Evolutionary conservation across 2,888 invertebrate genomes (phyloP).

Genomic region (Calameuta filiformis): DNA sequence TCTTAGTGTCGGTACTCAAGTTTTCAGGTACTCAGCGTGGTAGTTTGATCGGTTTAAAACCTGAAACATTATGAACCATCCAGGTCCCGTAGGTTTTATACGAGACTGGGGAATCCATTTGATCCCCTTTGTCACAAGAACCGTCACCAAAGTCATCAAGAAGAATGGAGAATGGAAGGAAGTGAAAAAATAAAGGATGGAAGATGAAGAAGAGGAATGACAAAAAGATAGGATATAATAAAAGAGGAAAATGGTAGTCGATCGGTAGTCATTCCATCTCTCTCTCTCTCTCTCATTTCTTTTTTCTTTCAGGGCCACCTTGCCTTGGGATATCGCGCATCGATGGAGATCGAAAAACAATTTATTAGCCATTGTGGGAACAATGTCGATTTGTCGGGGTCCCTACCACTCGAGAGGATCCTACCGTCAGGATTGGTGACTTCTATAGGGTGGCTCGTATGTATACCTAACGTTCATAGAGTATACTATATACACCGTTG

Average conservation of each 20-base stretch:
- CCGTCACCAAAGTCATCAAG: not conserved
- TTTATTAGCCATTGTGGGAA: slow-evolving; percentile 49
- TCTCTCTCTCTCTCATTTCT: slow-evolving; percentile 3
- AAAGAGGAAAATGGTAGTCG: not conserved
- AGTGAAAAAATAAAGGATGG: not conserved
- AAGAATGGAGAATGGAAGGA: not conserved
- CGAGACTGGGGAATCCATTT: not conserved
- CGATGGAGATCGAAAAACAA: slow-evolving; percentile 30
- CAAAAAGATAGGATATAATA: not conserved
- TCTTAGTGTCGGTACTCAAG: not conserved
- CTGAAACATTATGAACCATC: not conserved
- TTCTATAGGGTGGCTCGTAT: not conserved
- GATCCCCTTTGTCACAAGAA: not conserved
- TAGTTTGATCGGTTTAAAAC: not conserved
- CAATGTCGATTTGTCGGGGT: slow-evolving; percentile 46
- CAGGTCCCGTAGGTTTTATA: not conserved
- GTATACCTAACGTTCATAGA: slow-evolving; percentile 2
- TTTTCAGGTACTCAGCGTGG: not conserved
- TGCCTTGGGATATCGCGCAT: not conserved
- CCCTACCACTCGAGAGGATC: slow-evolving; percentile 11
- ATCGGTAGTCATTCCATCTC: not conserved
- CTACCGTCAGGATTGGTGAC: not conserved
- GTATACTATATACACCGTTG: slow-evolving; percentile 17
- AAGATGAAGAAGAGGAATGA: not conserved
- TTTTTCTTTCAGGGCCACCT: not conserved